These are phyloP conservation scores for Nibea albiflora DNA, from an alignment of 2,113 vertebrate species.

Conservation along the genomic window DNA sequence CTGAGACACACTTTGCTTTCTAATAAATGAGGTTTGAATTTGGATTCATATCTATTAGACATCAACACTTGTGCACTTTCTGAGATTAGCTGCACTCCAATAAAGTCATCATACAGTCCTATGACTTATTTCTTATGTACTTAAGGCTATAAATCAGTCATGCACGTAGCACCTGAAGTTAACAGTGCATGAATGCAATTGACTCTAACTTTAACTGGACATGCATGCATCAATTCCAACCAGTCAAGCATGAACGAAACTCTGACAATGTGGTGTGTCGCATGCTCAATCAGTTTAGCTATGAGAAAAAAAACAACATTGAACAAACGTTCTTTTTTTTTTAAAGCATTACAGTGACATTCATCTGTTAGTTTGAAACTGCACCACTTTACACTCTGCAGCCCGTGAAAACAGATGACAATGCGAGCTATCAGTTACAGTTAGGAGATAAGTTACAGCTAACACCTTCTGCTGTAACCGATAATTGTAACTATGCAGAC, in stretches of 20 bases:
- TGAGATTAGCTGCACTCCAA: neutral
- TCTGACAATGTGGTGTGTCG: neutral
- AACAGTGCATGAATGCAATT: neutral
- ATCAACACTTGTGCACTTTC: neutral
- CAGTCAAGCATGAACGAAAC: neutral
- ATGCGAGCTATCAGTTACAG: conserved; percentile 14
- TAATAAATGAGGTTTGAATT: neutral
- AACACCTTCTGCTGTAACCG: conserved; percentile 8
- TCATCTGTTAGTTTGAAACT: neutral
- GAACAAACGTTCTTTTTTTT: neutral
- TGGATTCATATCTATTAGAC: neutral
- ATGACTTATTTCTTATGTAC: too few relatives aligned
- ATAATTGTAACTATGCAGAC: neutral
- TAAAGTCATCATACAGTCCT: neutral
- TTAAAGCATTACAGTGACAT: neutral
- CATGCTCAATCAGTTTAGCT: neutral
- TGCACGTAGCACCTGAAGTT: neutral
- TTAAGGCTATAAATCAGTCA: neutral
- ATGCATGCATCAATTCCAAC: neutral
- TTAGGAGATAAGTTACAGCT: neutral
- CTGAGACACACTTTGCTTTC: too few relatives aligned
- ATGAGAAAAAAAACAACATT: neutral
- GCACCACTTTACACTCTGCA: conserved; percentile 8
- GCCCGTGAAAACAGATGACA: neutral
- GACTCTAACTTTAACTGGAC: neutral